Percentiles rank a stretch among this genome's conserved stretches.
These are phyloP conservation scores for Diplodus sargus DNA, from an alignment of 2,797 vertebrate species.

Conservation along the genomic window DNA sequence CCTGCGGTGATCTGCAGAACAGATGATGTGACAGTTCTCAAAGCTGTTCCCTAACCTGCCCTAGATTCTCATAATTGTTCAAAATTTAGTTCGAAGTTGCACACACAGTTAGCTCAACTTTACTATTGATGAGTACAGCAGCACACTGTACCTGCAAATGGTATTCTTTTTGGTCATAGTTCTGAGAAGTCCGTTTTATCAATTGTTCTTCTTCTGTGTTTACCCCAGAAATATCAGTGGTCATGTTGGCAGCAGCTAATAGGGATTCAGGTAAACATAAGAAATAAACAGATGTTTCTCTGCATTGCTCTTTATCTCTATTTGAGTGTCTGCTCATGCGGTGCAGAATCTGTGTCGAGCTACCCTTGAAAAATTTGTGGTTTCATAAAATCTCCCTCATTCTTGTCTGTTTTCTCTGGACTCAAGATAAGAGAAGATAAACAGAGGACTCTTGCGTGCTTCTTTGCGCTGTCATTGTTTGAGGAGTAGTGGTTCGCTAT, in stretches of 20 bases:
- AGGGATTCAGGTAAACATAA: slow-evolving; percentile 50
- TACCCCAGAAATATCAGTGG: slow-evolving; percentile 5
- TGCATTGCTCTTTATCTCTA: slow-evolving; percentile 42
- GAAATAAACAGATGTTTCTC: slow-evolving; percentile 23
- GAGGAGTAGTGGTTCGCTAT: slow-evolving; percentile 15
- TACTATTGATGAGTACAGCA: neutral
- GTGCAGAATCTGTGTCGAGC: slow-evolving; percentile 23
- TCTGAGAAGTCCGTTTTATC: slow-evolving; percentile 13
- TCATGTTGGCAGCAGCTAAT: slow-evolving; percentile 46
- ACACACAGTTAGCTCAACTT: neutral
- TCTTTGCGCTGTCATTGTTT: neutral
- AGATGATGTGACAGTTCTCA: slow-evolving; percentile 34
- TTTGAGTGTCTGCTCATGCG: slow-evolving; percentile 1
- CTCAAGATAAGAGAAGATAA: slow-evolving; percentile 38
- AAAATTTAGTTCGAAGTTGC: slow-evolving; percentile 18
- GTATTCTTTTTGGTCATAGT: neutral
- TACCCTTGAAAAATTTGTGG: slow-evolving; percentile 49
- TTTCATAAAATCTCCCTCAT: slow-evolving; percentile 45
- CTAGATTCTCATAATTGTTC: slow-evolving; percentile 38
- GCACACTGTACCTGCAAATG: neutral
- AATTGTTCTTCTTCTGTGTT: slow-evolving; percentile 28
- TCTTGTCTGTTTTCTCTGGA: slow-evolving; percentile 27
- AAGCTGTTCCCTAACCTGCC: slow-evolving; percentile 31
- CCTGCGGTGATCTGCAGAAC: slow-evolving; percentile 24
- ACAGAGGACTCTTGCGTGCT: neutral